A percentile compares a stretch with the other conserved stretches of the same genome.
phyloP scores from a whole-genome alignment of 2,797 vertebrate genomes.

The Acomys russatus region DNA sequence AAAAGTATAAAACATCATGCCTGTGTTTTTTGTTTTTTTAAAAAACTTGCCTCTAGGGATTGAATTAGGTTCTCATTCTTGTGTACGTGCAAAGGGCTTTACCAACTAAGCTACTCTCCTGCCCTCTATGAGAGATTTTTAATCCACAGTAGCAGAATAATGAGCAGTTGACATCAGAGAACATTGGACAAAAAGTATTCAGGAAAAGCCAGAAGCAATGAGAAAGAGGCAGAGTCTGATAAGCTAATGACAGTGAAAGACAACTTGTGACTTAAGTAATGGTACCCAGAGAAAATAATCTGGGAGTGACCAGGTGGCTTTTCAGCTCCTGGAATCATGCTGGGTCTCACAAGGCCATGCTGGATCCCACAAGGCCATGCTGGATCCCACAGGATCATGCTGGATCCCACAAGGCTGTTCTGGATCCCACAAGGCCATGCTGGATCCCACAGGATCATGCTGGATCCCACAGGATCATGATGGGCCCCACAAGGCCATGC shows the following conservation, averaged over 20 bases:
- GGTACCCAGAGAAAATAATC: neutral
- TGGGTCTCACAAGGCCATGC: neutral
- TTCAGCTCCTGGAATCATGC: neutral
- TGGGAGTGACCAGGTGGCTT: neutral
- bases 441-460: neutral
- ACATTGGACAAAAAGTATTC: neutral
- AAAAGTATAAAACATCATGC: no score
- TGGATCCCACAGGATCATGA: neutral
- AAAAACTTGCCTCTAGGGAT: neutral
- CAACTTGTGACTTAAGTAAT: neutral
- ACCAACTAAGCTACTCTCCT: neutral
- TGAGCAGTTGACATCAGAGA: neutral
- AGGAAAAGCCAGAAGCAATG: neutral
- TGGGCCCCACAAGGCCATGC: neutral
- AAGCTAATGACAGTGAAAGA: neutral
- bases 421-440: neutral
- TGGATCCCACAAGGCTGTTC: neutral
- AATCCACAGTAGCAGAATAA: neutral
- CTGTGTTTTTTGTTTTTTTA: neutral
- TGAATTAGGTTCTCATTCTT: neutral
- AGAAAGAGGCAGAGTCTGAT: neutral
- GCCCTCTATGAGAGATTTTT: conserved; percentile 6
- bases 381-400: neutral
- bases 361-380: neutral
- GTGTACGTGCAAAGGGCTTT: neutral